These are phyloP conservation scores for Rhagologus leucostigma DNA, from an alignment of 2,113 vertebrate genomes.

Conservation along the genomic window DNA sequence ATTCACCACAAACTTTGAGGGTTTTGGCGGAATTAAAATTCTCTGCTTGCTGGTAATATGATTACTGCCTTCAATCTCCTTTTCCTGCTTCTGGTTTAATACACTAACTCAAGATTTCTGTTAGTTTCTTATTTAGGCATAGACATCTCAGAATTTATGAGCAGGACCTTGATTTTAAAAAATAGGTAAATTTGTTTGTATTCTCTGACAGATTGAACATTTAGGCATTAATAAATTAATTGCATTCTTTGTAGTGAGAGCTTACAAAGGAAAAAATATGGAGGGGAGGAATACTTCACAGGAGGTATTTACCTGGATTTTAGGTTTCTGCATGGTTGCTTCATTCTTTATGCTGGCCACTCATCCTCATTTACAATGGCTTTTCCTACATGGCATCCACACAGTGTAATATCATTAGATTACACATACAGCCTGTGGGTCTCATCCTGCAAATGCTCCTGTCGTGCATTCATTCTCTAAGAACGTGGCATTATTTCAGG, in stretches of 20 bases:
- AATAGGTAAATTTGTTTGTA: not conserved
- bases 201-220: not conserved
- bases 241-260: not conserved
- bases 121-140: not conserved
- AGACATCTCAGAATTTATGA: not conserved
- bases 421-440: not conserved
- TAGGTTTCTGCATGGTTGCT: not conserved
- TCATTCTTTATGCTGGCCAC: not conserved
- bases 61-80: not conserved
- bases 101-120: not conserved
- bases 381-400: not conserved
- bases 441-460: not conserved
- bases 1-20: not conserved
- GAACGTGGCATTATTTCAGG: not conserved
- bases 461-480: not conserved
- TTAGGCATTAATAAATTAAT: not conserved
- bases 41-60: not conserved
- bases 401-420: fast-evolving
- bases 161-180: not conserved
- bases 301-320: not conserved
- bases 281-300: not conserved
- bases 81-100: not conserved
- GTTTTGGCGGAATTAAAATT: not conserved
- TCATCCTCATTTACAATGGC: not conserved
- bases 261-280: not conserved